Percentiles rank a stretch among this genome's conserved stretches.
Evolutionary conservation across 2,797 vertebrate species (phyloP).

Genomic region (Coregonus ussuriensis): DNA sequence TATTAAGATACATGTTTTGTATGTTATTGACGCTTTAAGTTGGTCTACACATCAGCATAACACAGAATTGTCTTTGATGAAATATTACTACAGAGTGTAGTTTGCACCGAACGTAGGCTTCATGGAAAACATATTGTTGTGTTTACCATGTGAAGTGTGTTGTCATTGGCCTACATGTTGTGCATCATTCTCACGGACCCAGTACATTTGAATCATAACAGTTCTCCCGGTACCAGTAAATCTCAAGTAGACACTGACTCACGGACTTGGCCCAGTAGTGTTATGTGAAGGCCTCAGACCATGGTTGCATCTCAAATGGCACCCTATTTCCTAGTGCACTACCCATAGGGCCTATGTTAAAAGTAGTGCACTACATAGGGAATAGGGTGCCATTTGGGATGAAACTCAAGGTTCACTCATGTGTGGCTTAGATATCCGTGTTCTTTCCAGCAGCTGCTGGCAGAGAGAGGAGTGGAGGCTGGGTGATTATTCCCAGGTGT

Average conservation of each 20-base stretch:
- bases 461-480: conserved; percentile 38
- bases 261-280: background rate
- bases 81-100: too few relatives aligned
- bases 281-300: background rate
- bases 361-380: background rate
- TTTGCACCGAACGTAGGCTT: too few relatives aligned
- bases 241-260: background rate
- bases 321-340: too few relatives aligned
- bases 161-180: background rate
- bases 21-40: too few relatives aligned
- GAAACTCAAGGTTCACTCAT: background rate
- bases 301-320: background rate
- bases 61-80: too few relatives aligned
- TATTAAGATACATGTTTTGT: too few relatives aligned
- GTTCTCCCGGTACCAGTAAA: background rate
- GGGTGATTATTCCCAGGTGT: conserved; percentile 66
- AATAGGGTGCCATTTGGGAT: background rate
- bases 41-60: too few relatives aligned
- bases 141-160: too few relatives aligned
- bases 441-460: background rate
- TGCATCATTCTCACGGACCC: background rate
- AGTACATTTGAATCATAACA: background rate
- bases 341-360: too few relatives aligned
- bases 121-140: too few relatives aligned
- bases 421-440: background rate